Percentiles rank a stretch among this genome's conserved stretches.
phyloP scores from a whole-genome alignment of 2,113 vertebrate species.

The Petaurus breviceps region DNA sequence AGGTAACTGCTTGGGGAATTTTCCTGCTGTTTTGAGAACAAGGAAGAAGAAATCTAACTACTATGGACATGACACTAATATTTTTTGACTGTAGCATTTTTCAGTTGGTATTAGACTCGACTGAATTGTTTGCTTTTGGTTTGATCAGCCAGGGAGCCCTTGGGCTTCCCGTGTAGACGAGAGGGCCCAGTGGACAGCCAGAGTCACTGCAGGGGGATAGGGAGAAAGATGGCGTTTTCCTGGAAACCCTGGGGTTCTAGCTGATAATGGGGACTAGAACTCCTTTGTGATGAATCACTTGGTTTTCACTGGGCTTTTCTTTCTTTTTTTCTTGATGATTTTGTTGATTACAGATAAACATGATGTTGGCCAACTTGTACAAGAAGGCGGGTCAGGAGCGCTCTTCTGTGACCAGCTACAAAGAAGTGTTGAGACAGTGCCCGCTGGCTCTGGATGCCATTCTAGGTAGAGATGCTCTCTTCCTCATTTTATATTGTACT shows the following conservation, averaged over 20 bases:
- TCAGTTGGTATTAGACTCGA: slow-evolving; percentile 29
- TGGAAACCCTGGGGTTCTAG: slow-evolving; percentile 17
- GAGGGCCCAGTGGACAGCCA: slow-evolving; percentile 36
- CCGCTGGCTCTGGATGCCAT: slow-evolving; percentile 97
- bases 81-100: slow-evolving; percentile 43
- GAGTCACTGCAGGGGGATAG: background rate
- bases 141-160: slow-evolving; percentile 42
- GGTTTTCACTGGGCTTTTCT: slow-evolving; percentile 16
- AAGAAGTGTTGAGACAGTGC: slow-evolving; percentile 98
- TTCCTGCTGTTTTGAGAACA: slow-evolving; percentile 41
- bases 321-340: slow-evolving; percentile 36
- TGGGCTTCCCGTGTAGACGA: slow-evolving; percentile 20
- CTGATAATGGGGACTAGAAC: slow-evolving; percentile 25
- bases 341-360: slow-evolving; percentile 91
- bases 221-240: slow-evolving; percentile 24
- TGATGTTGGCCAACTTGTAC: slow-evolving; percentile 98
- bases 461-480: slow-evolving; percentile 86
- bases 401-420: slow-evolving; percentile 98
- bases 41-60: slow-evolving; percentile 49
- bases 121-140: slow-evolving; percentile 25
- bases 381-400: slow-evolving; percentile 98
- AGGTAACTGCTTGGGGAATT: slow-evolving; percentile 22
- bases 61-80: background rate
- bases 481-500: background rate
- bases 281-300: slow-evolving; percentile 7